phyloP scores from a whole-genome alignment of 2,888 invertebrate species.

The Dichetophora obliterata region DNA sequence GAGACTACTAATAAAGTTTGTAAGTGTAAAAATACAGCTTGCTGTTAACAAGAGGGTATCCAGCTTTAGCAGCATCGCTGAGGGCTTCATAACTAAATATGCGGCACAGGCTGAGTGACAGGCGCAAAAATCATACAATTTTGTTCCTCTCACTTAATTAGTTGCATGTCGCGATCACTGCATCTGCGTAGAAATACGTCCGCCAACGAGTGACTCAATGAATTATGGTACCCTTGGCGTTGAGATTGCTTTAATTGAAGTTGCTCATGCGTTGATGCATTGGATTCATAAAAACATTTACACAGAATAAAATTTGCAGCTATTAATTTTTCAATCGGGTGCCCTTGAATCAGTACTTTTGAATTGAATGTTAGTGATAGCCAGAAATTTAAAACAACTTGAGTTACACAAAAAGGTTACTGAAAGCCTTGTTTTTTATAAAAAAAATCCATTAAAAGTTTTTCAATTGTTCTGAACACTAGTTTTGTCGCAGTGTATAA shows the following conservation, averaged over 20 bases:
- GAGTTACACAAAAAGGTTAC: not conserved
- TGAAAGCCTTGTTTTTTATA: too few relatives aligned
- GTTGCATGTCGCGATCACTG: constrained; percentile 7
- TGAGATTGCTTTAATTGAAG: not conserved
- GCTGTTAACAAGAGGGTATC: not conserved
- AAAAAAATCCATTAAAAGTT: too few relatives aligned
- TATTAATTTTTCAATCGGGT: too few relatives aligned
- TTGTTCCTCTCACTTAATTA: constrained; percentile 26
- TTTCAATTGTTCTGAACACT: too few relatives aligned
- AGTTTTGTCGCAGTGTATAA: too few relatives aligned
- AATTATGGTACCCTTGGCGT: not conserved
- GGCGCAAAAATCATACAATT: constrained; percentile 4
- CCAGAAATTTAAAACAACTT: not conserved
- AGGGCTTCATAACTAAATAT: not conserved
- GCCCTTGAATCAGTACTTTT: not conserved
- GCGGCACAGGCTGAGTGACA: not conserved
- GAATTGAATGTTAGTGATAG: too few relatives aligned
- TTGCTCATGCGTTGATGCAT: not conserved
- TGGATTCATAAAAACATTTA: too few relatives aligned
- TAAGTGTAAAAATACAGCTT: not conserved
- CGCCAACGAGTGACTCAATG: not conserved
- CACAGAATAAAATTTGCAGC: too few relatives aligned
- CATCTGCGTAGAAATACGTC: not conserved
- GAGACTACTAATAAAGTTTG: too few relatives aligned
- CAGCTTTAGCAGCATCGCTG: not conserved